Evolutionary conservation across 2,888 invertebrate species (phyloP), one percentile per base, ranked within the genome.

Genomic region (Tridacna crocea): DNA sequence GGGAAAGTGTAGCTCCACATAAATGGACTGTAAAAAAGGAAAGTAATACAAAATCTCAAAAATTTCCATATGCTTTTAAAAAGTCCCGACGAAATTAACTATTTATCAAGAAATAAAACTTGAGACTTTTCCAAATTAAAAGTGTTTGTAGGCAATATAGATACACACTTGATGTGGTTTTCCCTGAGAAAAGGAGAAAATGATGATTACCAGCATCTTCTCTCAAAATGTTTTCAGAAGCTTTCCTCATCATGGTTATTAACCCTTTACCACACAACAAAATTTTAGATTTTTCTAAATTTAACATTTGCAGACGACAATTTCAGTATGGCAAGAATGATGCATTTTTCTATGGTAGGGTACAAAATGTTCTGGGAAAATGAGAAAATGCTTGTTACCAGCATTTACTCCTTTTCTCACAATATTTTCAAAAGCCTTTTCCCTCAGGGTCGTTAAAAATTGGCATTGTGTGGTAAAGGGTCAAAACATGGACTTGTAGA

Each of bases 21-120:
- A 75, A 76, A 51, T 87, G 87, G 87, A 84, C 77, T 79, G 60
- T 85, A 11, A 75, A 75, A 27, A 77, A 78, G 51, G 81, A 81
- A 47, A 66, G 55, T 15, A 27, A 22, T 24, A 13, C 22, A 12
- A 77, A 73, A 72, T 58, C 75, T 22, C 26, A 65, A 13, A 77
- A 80, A 60, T 84, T 80, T 78, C 83, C 84, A 15, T 84, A 80
- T 75, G 78, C 77, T 46, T 87, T 84, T 70, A 87, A 84, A 36
- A 83, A 80, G 48, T 61, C 74, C 19, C 60, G 36, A 17, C 17
- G 61, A 58, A 55, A 55, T 61, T 61, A 24, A 22, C 22, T 22
- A 4, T 24, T 24, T 61, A 17, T 22, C 61, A 61, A 19, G 10
- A 4, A 24, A 55, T 10, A 19, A 6, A 55, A 55, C n/a, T 55